phyloP scores from a whole-genome alignment of 2,797 vertebrate genomes.

The Philypnodon macrostomus region DNA sequence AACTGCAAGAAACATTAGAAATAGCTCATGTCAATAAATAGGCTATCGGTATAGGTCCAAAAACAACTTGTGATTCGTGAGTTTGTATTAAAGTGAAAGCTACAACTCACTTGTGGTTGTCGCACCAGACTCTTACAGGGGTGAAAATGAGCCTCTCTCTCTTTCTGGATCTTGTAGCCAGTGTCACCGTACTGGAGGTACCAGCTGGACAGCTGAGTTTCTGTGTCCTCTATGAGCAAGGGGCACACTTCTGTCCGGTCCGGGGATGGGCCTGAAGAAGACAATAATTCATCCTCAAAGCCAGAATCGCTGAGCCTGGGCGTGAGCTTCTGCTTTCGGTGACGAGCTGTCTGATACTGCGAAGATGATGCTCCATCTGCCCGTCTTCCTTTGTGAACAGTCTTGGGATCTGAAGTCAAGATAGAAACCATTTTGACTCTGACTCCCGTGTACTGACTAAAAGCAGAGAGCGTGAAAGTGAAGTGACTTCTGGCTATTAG shows the following conservation, averaged over 20 bases:
- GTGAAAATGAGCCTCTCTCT: conserved; percentile 80
- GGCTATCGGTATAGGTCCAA: too few species aligned
- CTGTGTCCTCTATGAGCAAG: conserved; percentile 19
- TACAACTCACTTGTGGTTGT: conserved; percentile 84
- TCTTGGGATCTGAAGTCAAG: neutral
- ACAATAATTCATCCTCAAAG: conserved; percentile 72
- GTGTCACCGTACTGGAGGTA: conserved; percentile 85
- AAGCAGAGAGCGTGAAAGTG: conserved; percentile 6
- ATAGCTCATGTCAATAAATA: too few species aligned
- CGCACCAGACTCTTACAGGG: conserved; percentile 75
- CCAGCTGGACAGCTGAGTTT: conserved; percentile 50
- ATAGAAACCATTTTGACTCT: conserved; percentile 50
- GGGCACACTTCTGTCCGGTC: conserved; percentile 9
- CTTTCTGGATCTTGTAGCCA: conserved; percentile 81
- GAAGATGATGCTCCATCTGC: conserved; percentile 14
- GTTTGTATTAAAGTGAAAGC: neutral
- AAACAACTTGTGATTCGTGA: too few species aligned
- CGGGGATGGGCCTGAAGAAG: conserved; percentile 25
- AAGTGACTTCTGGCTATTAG: conserved; percentile 34
- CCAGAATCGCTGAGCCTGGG: conserved; percentile 73
- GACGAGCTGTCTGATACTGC: conserved; percentile 53
- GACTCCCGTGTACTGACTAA: neutral
- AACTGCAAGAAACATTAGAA: conserved; percentile 73
- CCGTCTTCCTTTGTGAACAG: conserved; percentile 32
- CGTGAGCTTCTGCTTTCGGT: conserved; percentile 72